Conservation (phyloP, 2,797 vertebrate genomes). For the Garrulus glandarius region DNA sequence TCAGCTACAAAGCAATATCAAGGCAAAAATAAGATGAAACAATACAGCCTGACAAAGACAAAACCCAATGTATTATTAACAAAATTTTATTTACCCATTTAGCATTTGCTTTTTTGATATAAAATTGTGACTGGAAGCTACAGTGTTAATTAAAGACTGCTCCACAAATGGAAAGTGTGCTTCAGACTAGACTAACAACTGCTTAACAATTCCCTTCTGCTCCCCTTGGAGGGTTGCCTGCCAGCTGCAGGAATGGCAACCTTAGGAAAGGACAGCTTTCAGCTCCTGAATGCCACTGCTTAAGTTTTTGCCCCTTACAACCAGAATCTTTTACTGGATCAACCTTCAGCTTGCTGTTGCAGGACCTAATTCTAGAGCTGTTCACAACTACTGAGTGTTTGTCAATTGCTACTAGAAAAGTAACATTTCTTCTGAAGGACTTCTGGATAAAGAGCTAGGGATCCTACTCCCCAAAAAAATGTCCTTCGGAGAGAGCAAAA, state of each 20-base stretch:
- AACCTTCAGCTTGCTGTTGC: not conserved
- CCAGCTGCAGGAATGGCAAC: not conserved
- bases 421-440: not conserved
- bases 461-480: not conserved
- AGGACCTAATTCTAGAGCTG: not conserved
- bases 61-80: not conserved
- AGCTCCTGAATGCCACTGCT: not conserved
- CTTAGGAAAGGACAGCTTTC: not conserved
- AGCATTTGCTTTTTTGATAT: not conserved
- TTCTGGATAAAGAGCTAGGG: not conserved
- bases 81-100: not conserved
- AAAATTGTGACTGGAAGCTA: not conserved
- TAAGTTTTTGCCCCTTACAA: not conserved
- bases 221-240: not conserved
- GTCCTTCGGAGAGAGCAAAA: not conserved
- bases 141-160: not conserved
- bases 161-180: not conserved
- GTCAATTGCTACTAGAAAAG: not conserved
- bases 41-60: not conserved
- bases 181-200: not conserved
- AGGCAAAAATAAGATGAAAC: not conserved
- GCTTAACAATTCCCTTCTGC: not conserved
- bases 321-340: not conserved
- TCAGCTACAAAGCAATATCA: not conserved
- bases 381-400: not conserved